phyloP scores from a whole-genome alignment of 2,113 vertebrate genomes.

The Amazona guildingii region DNA sequence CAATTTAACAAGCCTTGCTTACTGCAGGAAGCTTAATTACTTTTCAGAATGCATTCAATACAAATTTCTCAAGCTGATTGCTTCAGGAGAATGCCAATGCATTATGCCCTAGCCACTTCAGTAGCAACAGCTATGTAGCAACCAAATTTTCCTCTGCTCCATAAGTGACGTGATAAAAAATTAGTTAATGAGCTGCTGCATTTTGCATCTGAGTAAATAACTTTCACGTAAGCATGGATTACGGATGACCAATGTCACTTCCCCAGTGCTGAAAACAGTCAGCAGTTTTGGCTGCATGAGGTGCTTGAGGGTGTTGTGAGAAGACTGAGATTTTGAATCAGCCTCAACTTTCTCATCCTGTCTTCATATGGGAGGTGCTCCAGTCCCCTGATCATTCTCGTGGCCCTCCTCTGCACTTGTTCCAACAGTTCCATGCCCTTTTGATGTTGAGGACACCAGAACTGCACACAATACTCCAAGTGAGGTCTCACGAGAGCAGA shows the following conservation, averaged over 20 bases:
- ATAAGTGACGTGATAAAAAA: background rate
- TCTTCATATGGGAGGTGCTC: no score
- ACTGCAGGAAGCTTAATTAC: constrained; percentile 52
- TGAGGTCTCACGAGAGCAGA: no score
- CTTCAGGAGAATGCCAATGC: constrained; percentile 5
- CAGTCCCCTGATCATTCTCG: no score
- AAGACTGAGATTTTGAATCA: background rate
- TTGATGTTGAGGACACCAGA: no score
- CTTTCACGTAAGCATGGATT: background rate
- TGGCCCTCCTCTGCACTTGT: no score
- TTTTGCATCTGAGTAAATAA: constrained; percentile 50
- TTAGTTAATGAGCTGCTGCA: constrained; percentile 14
- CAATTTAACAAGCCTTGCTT: constrained; percentile 45
- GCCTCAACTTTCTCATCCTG: no score
- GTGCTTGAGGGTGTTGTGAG: background rate
- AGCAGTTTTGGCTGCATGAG: background rate
- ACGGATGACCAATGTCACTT: background rate
- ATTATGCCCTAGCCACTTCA: constrained; percentile 1
- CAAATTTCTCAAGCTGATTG: constrained; percentile 42
- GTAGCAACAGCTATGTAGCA: background rate
- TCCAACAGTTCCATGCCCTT: no score
- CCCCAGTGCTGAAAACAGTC: background rate
- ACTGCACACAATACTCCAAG: no score
- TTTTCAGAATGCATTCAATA: constrained; percentile 15
- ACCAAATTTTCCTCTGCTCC: constrained; percentile 12